Conservation (phyloP, 2,797 vertebrate genomes). For the Octomys mimax region DNA sequence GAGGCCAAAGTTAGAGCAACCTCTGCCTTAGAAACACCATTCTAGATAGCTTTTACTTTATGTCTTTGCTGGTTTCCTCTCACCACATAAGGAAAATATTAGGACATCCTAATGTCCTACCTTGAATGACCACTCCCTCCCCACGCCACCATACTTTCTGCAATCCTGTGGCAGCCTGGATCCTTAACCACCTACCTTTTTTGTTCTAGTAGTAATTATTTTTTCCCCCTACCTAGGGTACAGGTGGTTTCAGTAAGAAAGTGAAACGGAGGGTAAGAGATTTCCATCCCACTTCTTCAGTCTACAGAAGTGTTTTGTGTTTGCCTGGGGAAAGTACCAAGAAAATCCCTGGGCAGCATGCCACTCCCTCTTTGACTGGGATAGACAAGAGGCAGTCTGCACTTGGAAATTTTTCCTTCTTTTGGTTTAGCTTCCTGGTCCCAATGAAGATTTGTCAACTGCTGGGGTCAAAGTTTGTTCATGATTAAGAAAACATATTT, state of each 20-base stretch:
- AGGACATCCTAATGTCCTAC: background rate
- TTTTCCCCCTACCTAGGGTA: background rate
- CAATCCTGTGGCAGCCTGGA: background rate
- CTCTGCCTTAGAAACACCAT: constrained; percentile 24
- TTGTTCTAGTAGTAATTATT: background rate
- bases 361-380: constrained; percentile 32
- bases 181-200: background rate
- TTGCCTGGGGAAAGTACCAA: background rate
- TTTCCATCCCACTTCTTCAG: background rate
- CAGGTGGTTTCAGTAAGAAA: background rate
- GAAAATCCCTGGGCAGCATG: constrained; percentile 33
- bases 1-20: constrained; percentile 28
- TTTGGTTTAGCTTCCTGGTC: constrained; percentile 36
- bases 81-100: background rate
- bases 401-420: background rate
- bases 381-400: background rate
- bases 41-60: constrained; percentile 43
- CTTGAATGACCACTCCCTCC: background rate
- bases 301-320: background rate
- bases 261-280: background rate
- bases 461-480: background rate
- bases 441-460: background rate
- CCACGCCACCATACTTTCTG: fast-evolving
- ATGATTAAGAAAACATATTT: background rate
- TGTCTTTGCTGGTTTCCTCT: constrained; percentile 25